Base-by-base conservation (phyloP, 1,140 invertebrate species). In the Drosophila pallidifrons region DNA sequence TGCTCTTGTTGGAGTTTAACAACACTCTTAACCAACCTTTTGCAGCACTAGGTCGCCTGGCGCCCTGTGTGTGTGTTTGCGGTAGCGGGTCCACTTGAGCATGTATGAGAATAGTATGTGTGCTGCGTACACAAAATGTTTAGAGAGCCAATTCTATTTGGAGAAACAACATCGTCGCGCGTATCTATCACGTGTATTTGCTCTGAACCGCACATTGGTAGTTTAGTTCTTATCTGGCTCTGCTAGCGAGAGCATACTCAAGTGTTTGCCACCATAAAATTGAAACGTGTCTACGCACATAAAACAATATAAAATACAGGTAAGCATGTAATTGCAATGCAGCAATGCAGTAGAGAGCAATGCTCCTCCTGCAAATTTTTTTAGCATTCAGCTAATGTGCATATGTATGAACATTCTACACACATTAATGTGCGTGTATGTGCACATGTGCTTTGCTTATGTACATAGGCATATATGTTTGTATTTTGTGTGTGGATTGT, bases 111-210 rank as follows among this genome's bases (percentile, higher is more conserved):
- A 30, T 25, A 1, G 41, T 32, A 11, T 35, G 25, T 32, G 35
- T 38, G 25, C 35, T 38, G 5, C n/a, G 7, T 13, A 32, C 4
- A 60, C 57, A 60, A 25, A 30, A 6, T 60, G 55, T 20, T 43
- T 25, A 64, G 49, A 64, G 13, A 74, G 49, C 13, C 35, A 49
- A 35, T 45, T 73, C 52, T 72, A 66, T 51, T 16, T 57, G 52
- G 3, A 51, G 63, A 47, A 66, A 51, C 6, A 43, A 15, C 66
- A 43, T 47, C 30, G 32, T 8, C 1, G 45, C 25, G 16, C 16
- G 20, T 52, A 67, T 59, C n/a, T 45, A 13, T 52, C 64, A 73
- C 63, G 55, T 73, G 55, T 67, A 38, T 25, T 58, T 38, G 15
- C 35, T 13, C 5, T 49, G 28, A 43, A 45, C 4, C 11, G 30